A percentile compares a stretch with the other conserved stretches of the same genome.
These are phyloP conservation scores for Endomychus coccineus DNA, from an alignment of 2,888 invertebrate species.

Conservation along the genomic window DNA sequence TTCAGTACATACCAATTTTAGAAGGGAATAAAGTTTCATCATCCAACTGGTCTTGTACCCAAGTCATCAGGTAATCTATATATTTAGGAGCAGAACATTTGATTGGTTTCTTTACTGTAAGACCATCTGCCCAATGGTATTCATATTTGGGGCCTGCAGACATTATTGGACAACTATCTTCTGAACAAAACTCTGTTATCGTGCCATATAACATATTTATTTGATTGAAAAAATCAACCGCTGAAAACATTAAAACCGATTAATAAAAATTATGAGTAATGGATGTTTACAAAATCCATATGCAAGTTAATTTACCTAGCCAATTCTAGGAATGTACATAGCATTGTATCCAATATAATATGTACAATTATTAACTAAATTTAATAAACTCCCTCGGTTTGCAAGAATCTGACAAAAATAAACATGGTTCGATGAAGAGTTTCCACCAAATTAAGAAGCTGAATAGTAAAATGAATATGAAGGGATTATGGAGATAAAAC, in stretches of 20 bases:
- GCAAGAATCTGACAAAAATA: too few species aligned
- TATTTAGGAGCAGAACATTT: slow-evolving; percentile 99
- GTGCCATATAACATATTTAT: slow-evolving; percentile 99
- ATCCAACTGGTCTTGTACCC: slow-evolving; percentile 99
- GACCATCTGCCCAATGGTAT: slow-evolving; percentile 99
- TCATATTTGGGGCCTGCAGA: slow-evolving; percentile 98
- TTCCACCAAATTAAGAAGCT: too few species aligned
- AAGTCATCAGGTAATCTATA: slow-evolving; percentile 98
- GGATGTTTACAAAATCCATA: slow-evolving; percentile 5
- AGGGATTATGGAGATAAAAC: too few species aligned
- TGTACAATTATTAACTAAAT: too few species aligned
- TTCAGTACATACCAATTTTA: slow-evolving; percentile 71
- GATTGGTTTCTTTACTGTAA: slow-evolving; percentile 95
- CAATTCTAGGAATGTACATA: too few species aligned
- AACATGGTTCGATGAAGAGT: too few species aligned
- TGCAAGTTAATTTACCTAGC: too few species aligned
- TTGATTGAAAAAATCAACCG: slow-evolving; percentile 99
- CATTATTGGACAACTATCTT: slow-evolving; percentile 96
- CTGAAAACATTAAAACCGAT: too few species aligned
- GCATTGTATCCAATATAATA: too few species aligned
- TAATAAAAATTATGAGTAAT: too few species aligned
- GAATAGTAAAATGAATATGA: too few species aligned
- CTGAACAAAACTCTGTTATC: slow-evolving; percentile 98
- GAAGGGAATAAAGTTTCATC: slow-evolving; percentile 98
- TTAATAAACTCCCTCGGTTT: too few species aligned